A percentile compares a stretch with the other conserved stretches of the same genome.
Evolutionary conservation across 2,888 invertebrate genomes (phyloP).

Genomic region (Ptychoptera albimana): DNA sequence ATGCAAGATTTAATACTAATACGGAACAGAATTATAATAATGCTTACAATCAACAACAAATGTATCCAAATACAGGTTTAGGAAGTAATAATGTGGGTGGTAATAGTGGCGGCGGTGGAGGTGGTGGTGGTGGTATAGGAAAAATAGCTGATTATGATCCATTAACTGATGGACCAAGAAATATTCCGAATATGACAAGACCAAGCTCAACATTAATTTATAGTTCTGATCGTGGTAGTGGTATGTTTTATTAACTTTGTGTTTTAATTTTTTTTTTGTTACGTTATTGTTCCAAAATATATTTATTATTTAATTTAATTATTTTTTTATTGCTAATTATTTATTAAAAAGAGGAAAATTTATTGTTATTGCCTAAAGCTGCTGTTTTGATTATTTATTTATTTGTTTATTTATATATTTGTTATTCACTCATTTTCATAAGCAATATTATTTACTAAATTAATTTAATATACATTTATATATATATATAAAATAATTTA

Average conservation of each 20-base stretch:
- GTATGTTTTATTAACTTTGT: conserved; percentile 25
- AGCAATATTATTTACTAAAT: too few relatives aligned
- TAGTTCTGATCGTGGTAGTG: conserved; percentile 56
- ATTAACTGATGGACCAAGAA: conserved; percentile 50
- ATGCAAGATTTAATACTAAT: conserved; percentile 1
- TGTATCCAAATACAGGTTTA: conserved; percentile 10
- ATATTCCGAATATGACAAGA: conserved; percentile 54
- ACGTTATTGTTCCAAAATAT: conserved; percentile 3
- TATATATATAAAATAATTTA: too few relatives aligned
- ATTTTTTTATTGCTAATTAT: not conserved
- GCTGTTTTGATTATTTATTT: not conserved
- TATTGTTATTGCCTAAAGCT: not conserved
- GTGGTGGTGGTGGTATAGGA: conserved; percentile 35
- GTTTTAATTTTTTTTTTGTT: conserved; percentile 3
- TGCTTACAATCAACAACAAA: conserved; percentile 15
- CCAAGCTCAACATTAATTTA: conserved; percentile 74
- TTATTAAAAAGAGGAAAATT: too few relatives aligned
- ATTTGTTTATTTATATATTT: not conserved
- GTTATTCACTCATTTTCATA: too few relatives aligned
- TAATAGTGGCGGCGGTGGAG: conserved; percentile 12
- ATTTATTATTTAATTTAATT: not conserved
- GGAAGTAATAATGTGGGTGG: conserved; percentile 10
- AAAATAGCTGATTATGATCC: conserved; percentile 73
- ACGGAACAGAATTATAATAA: not conserved
- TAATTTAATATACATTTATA: too few relatives aligned